phyloP scores from a whole-genome alignment of 2,888 invertebrate species.

The Magallana nippona region DNA sequence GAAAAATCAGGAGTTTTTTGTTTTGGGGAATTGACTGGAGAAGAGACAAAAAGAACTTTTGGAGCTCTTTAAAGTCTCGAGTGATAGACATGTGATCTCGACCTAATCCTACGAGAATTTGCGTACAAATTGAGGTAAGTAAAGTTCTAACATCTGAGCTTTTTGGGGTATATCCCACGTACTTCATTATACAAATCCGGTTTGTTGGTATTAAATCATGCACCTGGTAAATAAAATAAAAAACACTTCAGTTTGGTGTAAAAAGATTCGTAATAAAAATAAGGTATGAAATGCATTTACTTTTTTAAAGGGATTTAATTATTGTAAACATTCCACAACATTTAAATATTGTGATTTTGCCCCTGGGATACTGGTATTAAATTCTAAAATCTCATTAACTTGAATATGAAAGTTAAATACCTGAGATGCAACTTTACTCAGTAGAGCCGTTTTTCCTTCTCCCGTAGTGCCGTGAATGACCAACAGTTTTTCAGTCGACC shows the following conservation, averaged over 20 bases:
- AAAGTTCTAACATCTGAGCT: constrained; percentile 71
- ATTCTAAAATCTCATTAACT: no score
- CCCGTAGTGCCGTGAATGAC: constrained; percentile 73
- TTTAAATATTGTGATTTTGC: not conserved
- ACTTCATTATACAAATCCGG: constrained; percentile 67
- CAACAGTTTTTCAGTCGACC: constrained; percentile 63
- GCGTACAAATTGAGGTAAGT: constrained; percentile 71
- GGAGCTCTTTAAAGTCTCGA: constrained; percentile 68
- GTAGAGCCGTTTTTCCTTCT: constrained; percentile 71
- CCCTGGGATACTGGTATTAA: not conserved
- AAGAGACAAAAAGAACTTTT: constrained; percentile 67
- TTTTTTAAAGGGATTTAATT: constrained; percentile 13
- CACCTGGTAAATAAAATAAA: constrained; percentile 59
- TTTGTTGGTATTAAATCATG: constrained; percentile 54
- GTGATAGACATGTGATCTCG: constrained; percentile 59
- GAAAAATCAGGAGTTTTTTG: constrained; percentile 68
- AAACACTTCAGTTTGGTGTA: not conserved
- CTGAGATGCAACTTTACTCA: constrained; percentile 71
- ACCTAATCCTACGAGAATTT: constrained; percentile 62
- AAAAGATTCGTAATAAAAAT: not conserved
- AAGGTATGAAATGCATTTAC: constrained; percentile 9
- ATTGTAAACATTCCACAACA: not conserved
- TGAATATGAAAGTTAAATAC: constrained; percentile 52
- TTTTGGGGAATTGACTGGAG: constrained; percentile 67
- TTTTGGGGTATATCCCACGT: constrained; percentile 68